Evolutionary conservation across 2,888 invertebrate genomes (phyloP).

Genomic region (Pammene aurita): DNA sequence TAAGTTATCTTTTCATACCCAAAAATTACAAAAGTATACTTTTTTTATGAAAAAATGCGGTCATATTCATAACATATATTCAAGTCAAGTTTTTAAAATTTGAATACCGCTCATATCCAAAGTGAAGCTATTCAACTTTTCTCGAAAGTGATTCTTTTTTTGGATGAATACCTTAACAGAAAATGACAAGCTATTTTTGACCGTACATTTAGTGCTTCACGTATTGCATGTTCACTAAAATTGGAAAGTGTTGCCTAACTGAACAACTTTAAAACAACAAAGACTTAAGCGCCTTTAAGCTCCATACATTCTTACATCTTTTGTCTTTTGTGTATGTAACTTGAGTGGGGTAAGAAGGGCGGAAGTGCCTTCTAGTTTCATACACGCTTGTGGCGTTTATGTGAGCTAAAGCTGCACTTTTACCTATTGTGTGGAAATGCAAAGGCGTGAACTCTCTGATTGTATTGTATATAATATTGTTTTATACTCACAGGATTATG

Average conservation of each 20-base stretch:
- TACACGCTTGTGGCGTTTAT: conserved; percentile 1
- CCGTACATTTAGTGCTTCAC: neutral
- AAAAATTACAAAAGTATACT: too few relatives aligned
- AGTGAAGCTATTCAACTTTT: too few relatives aligned
- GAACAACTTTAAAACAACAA: neutral
- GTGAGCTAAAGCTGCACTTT: conserved; percentile 2
- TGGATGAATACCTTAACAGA: neutral
- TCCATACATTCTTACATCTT: neutral
- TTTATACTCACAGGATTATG: conserved; percentile 1
- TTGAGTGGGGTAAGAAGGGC: neutral
- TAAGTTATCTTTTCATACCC: too few relatives aligned
- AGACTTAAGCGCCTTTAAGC: neutral
- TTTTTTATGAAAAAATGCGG: too few relatives aligned
- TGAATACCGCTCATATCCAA: too few relatives aligned
- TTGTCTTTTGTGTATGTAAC: neutral
- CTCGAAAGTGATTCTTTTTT: too few relatives aligned
- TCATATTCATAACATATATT: too few relatives aligned
- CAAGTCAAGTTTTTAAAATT: too few relatives aligned
- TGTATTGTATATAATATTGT: conserved; percentile 20
- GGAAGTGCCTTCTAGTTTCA: neutral
- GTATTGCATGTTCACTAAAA: conserved; percentile 17
- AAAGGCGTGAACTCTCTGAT: conserved; percentile 14
- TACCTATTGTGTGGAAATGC: conserved; percentile 21
- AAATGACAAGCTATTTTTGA: conserved; percentile 10
- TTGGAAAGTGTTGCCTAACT: conserved; percentile 31